Base-by-base conservation (phyloP, 53 echinoderm and acorn worm species). In the Paelopatides confundens region DNA sequence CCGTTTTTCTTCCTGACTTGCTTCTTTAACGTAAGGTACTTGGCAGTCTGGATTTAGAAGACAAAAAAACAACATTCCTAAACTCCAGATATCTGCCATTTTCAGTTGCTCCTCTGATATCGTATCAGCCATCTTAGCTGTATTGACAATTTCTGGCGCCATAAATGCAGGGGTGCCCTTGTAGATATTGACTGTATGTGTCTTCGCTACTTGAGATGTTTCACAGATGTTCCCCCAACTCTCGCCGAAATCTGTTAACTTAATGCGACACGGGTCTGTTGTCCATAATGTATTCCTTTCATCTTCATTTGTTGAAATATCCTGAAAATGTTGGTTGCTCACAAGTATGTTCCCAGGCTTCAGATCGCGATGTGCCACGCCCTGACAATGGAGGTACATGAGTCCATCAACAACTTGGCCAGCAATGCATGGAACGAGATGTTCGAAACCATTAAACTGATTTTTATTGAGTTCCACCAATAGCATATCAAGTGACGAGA, bases 181-280 rank as follows among this genome's bases (percentile, higher is more conserved):
- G 76, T 26, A 76, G 0, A 76, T 47, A 18, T 76, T 76, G 0
- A 6, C 46, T 1, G 76, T 76, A 24, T 39, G 43, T 24, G 76
- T 76, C 43, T 47, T 39, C 26, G 5, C 0, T 7, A 76, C 30
- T 7, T 21, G 48, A 1, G 43, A 43, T 0, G 28, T 76, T 76
- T 76, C 2, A 5, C 40, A 23, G 0, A 76, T 39, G 49, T 1
- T 47, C 26, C 43, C 76, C 48, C 76, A 43, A 47, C 76, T 76
- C 48, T 76, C 76, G 5, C 76, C 76, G n/a, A 76, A 76, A 13
- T 76, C 76, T 38, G 76, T 76, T 13, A 76, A 76, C 15, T 76
- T 76, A 1, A 48, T 46, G 3, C 2, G 43, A 2, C 43, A 40
- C 0, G 76, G 76, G 4, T 76, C 24, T 26, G 27, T 28, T 26